Base-by-base conservation (phyloP, 1,140 invertebrate species). In the Leptopilina clavipes region DNA sequence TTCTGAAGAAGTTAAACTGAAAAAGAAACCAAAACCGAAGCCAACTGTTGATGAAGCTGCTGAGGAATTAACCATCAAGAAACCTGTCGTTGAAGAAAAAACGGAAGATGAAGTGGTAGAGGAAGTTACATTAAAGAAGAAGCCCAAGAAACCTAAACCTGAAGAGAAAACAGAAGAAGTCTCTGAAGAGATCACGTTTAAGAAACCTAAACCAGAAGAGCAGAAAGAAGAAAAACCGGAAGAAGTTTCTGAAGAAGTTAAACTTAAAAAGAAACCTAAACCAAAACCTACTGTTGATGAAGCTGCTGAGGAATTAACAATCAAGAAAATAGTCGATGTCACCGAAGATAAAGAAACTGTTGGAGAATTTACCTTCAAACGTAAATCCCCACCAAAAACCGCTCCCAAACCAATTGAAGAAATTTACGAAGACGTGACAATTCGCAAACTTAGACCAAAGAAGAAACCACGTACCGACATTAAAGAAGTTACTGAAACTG, bases 211-310 rank as follows among this genome's bases (percentile, higher is more conserved):
- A 75, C 88, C 89, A 5, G 84, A 87, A 37, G 81, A 82, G 14
- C 17, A 73, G 9, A 77, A 85, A 72, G 91, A 90, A 77, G 92
- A 93, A 79, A 89, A 92, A 56, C 91, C 92, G 43, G 94, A 95
- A 87, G 94, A 95, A 89, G 92, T 93, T 72, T 92, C 92, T 74
- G 93, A 95, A 86, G 94, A 95, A 90, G 89, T 95, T n/a, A 95
- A 93, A 3, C 91, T 95, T 22, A 95, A 94, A 85, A 86, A 94
- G 70, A 93, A 93, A 76, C 92, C 92, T 25, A 90, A 92, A 71
- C 92, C 92, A 84, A 94, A 93, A 89, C 89, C 82, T 0, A 73
- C 80, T 0, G 73, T 81, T 18, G 89, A 90, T 77, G 91, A 91
- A 82, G 88, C 86, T 71, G 87, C 87, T 5, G 89, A 91, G 77